Base-by-base conservation (phyloP, 1,140 invertebrate genomes). In the Vollenhovia emeryi region DNA sequence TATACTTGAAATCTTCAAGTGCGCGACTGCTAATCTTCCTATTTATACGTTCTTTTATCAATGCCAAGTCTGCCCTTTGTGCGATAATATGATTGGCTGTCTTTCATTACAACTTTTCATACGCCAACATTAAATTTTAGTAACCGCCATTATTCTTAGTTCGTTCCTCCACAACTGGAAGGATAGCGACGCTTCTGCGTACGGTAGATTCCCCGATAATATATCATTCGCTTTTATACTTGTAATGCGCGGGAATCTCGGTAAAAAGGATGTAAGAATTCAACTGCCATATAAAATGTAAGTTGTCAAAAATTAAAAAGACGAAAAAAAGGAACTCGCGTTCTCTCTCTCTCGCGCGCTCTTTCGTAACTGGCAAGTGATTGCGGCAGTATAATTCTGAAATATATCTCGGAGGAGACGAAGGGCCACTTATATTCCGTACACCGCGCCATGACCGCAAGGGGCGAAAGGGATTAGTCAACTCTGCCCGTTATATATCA, bases 401-500 rank as follows among this genome's bases (percentile, higher is more conserved):
- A 86, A 91, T 88, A 82, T 84, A 87, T 86, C 87, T 89, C 82
- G 30, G 76, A 66, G 30, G 48, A 69, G 43, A 84, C 59, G 71
- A 50, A 85, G 57, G 43, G 73, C 86, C 79, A 86, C 82, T 91
- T 74, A 87, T 86, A 86, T 87, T 43, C 9, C 36, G 75, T 84
- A 79, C 64, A 55, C 71, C 30, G 55, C 74, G n/a, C 52, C 50
- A 79, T 57, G 82, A 79, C 68, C 89, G 62, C 74, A 82, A 84
- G 71, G 59, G 86, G 88, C 76, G 87, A 87, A 90, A 92, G 85
- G 90, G 91, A 93, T 93, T 93, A 93, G 91, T 92, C 90, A 90
- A 91, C 86, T 66, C 33, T 89, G 88, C 89, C 84, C 90, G 88
- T 91, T 90, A 92, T 93, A 93, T 93, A 93, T 93, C 92, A 93